These are phyloP conservation scores for Acarapis woodi DNA, from an alignment of 1,140 invertebrate species.

Conservation along the genomic window DNA sequence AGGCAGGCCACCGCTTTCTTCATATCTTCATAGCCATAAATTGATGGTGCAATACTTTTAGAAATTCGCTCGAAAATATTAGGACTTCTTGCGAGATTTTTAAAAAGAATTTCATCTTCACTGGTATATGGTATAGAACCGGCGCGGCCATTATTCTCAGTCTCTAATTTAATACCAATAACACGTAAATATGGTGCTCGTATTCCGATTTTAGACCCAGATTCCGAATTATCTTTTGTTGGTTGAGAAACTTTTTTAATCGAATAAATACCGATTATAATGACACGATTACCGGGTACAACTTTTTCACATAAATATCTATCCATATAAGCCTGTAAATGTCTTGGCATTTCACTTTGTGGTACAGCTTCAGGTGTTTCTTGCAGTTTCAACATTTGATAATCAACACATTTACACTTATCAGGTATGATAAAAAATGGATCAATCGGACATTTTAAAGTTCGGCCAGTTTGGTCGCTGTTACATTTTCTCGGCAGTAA, in stretches of 20 bases:
- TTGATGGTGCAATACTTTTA: constrained; percentile 81
- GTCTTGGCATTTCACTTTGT: constrained; percentile 91
- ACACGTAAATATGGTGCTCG: constrained; percentile 76
- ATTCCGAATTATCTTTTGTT: constrained; percentile 31
- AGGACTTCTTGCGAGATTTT: constrained; percentile 43
- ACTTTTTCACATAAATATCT: constrained; percentile 75
- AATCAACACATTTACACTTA: constrained; percentile 88
- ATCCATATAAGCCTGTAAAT: constrained; percentile 80
- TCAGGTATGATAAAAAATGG: constrained; percentile 93
- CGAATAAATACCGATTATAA: constrained; percentile 78
- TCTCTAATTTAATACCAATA: constrained; percentile 61
- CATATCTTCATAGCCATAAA: constrained; percentile 75
- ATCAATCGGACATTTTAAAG: constrained; percentile 69
- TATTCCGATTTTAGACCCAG: constrained; percentile 62
- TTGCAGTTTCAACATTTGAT: constrained; percentile 59
- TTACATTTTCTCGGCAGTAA: constrained; percentile 78
- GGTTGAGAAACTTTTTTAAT: constrained; percentile 58
- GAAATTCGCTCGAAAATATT: constrained; percentile 71
- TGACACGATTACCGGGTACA: constrained; percentile 81
- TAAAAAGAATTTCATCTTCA: constrained; percentile 75
- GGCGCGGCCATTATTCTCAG: constrained; percentile 39
- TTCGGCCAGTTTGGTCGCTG: constrained; percentile 51
- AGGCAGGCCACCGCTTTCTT: constrained; percentile 91
- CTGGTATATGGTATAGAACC: constrained; percentile 25
- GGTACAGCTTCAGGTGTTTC: constrained; percentile 86